phyloP scores from a whole-genome alignment of 2,888 invertebrate genomes.

The Alcis repandata region DNA sequence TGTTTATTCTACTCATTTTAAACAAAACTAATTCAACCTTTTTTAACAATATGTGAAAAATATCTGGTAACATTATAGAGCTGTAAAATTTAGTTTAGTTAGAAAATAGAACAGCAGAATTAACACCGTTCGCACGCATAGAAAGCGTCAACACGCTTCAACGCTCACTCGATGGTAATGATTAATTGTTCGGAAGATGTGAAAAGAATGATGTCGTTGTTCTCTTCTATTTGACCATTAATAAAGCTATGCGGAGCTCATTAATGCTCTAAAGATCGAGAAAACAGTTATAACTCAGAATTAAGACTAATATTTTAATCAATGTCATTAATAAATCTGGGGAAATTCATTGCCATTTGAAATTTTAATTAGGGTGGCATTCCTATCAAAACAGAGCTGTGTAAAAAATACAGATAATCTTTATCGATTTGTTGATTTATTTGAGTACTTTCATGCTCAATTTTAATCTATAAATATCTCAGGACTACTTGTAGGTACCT shows the following conservation, averaged over 20 bases:
- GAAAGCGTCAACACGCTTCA: slow-evolving; percentile 70
- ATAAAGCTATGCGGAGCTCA: slow-evolving; percentile 20
- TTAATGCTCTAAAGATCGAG: neutral
- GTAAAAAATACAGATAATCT: too few species aligned
- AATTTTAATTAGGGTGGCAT: neutral
- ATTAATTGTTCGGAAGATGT: slow-evolving; percentile 49
- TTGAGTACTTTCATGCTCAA: too few species aligned
- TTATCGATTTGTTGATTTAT: too few species aligned
- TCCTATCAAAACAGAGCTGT: neutral
- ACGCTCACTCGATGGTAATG: slow-evolving; percentile 58
- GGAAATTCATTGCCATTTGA: neutral
- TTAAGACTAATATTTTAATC: neutral
- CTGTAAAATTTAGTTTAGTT: neutral
- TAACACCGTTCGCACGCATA: slow-evolving; percentile 53
- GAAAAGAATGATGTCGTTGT: too few species aligned
- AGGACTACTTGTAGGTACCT: too few species aligned
- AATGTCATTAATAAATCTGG: neutral
- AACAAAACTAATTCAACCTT: too few species aligned
- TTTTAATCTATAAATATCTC: too few species aligned
- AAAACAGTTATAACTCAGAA: slow-evolving; percentile 5
- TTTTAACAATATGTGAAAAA: neutral
- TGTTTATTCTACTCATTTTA: too few species aligned
- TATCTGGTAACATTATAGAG: neutral
- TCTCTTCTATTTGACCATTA: slow-evolving; percentile 17
- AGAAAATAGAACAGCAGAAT: slow-evolving; percentile 34